These are phyloP conservation scores for Polypterus bichir DNA, from an alignment of 2,113 vertebrate species.

Conservation along the genomic window DNA sequence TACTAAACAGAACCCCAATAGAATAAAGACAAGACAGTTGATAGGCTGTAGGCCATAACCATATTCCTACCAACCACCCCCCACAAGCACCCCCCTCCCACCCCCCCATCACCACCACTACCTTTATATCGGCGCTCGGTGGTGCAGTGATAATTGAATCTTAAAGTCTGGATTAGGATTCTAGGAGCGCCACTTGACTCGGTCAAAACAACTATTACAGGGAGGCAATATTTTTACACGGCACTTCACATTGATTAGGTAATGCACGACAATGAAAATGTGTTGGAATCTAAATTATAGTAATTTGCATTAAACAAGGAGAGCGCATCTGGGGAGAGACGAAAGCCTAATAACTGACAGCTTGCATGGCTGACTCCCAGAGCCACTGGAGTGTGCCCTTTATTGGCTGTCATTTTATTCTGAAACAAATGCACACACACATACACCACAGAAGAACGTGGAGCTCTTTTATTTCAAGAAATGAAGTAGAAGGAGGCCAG, in stretches of 20 bases:
- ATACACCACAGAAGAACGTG: neutral
- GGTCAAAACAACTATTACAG: slow-evolving; percentile 98
- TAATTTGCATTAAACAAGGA: slow-evolving; percentile 99
- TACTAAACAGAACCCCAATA: too few relatives aligned
- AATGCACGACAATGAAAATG: slow-evolving; percentile 86
- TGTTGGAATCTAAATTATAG: slow-evolving; percentile 88
- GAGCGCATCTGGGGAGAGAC: slow-evolving; percentile 65
- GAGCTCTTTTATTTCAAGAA: too few relatives aligned
- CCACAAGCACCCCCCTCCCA: slow-evolving; percentile 19
- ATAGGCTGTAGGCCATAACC: too few relatives aligned
- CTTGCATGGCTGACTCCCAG: neutral
- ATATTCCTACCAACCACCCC: too few relatives aligned
- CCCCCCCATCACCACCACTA: slow-evolving; percentile 15
- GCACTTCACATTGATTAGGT: slow-evolving; percentile 99
- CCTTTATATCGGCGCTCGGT: slow-evolving; percentile 43
- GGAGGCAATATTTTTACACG: slow-evolving; percentile 92
- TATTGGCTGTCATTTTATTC: slow-evolving; percentile 21
- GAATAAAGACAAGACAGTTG: too few relatives aligned
- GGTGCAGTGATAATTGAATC: slow-evolving; percentile 94
- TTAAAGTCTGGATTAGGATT: slow-evolving; percentile 97
- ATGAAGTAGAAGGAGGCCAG: too few relatives aligned
- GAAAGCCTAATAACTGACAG: slow-evolving; percentile 26
- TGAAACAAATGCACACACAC: slow-evolving; percentile 20
- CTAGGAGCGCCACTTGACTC: slow-evolving; percentile 98
- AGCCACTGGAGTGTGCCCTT: slow-evolving; percentile 22